Evolutionary conservation across 2,797 vertebrate species (phyloP), one percentile per base, ranked within the genome.

Genomic region (Eulemur mongoz): DNA sequence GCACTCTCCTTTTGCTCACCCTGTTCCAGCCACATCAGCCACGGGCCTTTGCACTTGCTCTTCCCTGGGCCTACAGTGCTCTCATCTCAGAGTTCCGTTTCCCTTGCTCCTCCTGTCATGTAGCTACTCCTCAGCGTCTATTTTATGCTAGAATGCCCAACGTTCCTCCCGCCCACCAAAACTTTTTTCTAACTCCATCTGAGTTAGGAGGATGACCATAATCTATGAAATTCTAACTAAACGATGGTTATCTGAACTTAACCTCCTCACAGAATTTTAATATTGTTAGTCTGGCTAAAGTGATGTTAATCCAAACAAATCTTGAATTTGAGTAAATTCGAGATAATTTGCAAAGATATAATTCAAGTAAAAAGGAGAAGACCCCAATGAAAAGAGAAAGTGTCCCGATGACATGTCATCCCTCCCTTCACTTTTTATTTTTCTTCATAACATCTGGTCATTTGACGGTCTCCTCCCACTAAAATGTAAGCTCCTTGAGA

Each of bases 401-500:
- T 4, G 1, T 90, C 65, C 40, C 38, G 14, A 32, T 25, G 27
- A 65, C 5, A 2, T 83, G 27, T 83, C 65, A 59, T 81, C 45
- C 52, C 50, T 27, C 25, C 7, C 2, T 32, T 72, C 30, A 38
- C 7, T 9, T 67, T 61, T 72, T 70, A 52, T 43, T 43, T 79
- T 81, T 43, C 89, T 81, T 48, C 11, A 4, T 35, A 80, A 32
- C 20, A 23, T 38, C 8, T 61, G 30, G 17, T 32, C 91, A 40
- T 45, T 75, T 45, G 75, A 65, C 38, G 89, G 25, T 86, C 70
- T 86, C 25, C n/a, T 89, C 20, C 23, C 35, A 43, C 48, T 69
- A 93, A 85, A 76, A 70, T 83, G 63, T 86, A 76, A 87, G 43
- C 81, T 97, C 65, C 80, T 35, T n/a, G 93, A 43, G 76, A 73